Evolutionary conservation across 1,140 invertebrate species (phyloP).

Genomic region (Plectus sambesii): DNA sequence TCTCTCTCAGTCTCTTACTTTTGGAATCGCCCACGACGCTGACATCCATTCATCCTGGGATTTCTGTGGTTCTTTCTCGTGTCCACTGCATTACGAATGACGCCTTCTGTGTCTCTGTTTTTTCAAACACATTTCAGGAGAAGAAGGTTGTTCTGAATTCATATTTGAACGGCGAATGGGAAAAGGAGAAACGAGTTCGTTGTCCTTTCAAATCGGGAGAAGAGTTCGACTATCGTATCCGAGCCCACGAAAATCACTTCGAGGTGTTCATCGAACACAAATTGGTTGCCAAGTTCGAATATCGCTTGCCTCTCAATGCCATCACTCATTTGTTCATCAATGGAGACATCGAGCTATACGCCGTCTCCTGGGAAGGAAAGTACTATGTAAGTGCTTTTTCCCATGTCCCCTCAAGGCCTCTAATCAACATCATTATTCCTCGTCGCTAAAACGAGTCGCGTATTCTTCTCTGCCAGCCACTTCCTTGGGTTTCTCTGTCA

Average conservation of each 20-base stretch:
- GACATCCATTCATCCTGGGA: no score
- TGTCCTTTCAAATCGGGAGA: constrained; percentile 18
- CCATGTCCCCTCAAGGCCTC: no score
- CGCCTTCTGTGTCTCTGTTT: constrained; percentile 36
- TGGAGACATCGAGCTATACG: constrained; percentile 39
- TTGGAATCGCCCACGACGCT: no score
- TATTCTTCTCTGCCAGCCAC: no score
- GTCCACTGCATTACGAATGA: no score
- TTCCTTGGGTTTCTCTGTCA: no score
- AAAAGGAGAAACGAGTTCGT: constrained; percentile 15
- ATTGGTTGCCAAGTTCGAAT: constrained; percentile 40
- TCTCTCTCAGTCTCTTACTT: no score
- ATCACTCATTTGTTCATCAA: constrained; percentile 42
- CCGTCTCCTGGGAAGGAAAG: constrained; percentile 36
- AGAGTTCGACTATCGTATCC: constrained; percentile 42
- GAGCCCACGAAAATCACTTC: constrained; percentile 39
- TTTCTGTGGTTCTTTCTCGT: no score
- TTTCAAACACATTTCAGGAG: no score
- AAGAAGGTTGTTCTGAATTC: constrained; percentile 41
- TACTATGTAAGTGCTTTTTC: constrained; percentile 40
- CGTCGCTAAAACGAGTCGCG: no score
- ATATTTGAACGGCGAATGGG: constrained; percentile 44
- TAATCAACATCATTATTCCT: no score
- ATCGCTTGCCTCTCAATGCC: constrained; percentile 38
- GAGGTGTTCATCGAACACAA: constrained; percentile 43